Conservation (phyloP, 2,888 invertebrate species). For the Dorcus parallelipipedus region DNA sequence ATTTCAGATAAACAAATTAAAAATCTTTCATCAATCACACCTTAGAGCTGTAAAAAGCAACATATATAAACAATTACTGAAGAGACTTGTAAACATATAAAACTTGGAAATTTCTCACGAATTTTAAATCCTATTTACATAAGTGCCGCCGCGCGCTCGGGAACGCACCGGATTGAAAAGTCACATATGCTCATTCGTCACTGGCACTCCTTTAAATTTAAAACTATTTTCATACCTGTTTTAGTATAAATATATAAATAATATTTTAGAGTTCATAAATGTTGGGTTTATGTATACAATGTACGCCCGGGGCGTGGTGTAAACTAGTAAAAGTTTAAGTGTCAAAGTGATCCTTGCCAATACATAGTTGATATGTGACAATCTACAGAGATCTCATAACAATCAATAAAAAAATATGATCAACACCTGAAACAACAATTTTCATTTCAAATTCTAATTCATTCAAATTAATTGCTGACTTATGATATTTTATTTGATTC, state of each 20-base stretch:
- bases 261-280: constrained; percentile 7
- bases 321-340: constrained; percentile 18
- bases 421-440: too few relatives aligned
- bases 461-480: too few relatives aligned
- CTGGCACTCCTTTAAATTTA: constrained; percentile 1
- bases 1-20: constrained; percentile 19
- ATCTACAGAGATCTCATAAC: not conserved
- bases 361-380: constrained; percentile 11
- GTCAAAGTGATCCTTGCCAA: constrained; percentile 17
- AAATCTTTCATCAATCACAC: constrained; percentile 27
- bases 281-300: constrained; percentile 4
- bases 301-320: constrained; percentile 10
- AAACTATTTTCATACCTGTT: not conserved
- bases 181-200: constrained; percentile 2
- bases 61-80: constrained; percentile 23
- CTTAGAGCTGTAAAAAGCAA: constrained; percentile 18
- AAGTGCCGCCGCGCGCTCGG: not conserved
- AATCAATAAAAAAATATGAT: too few relatives aligned
- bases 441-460: too few relatives aligned
- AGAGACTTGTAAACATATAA: constrained; percentile 24
- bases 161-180: constrained; percentile 1
- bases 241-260: constrained; percentile 7
- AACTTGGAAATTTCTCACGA: constrained; percentile 21
- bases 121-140: constrained; percentile 5
- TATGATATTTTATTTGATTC: too few relatives aligned